Conservation (phyloP, 2,888 invertebrate genomes). For the Diplazon laetatorius region DNA sequence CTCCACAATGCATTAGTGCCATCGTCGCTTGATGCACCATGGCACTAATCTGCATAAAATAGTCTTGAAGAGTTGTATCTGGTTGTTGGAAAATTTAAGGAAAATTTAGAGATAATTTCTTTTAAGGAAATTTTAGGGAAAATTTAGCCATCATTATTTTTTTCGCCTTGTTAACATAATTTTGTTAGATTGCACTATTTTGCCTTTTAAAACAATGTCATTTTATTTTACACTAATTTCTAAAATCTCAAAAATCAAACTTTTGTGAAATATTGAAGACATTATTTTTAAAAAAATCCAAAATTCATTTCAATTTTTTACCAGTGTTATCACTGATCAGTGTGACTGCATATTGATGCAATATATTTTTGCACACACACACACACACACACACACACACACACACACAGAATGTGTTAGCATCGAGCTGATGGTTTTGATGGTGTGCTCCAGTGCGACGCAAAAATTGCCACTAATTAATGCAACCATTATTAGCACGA, state of each 20-base stretch:
- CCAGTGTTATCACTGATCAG: neutral
- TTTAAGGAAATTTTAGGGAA: too few relatives aligned
- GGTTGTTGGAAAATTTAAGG: too few relatives aligned
- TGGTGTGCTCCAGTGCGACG: constrained; percentile 39
- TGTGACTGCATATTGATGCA: neutral
- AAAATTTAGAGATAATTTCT: too few relatives aligned
- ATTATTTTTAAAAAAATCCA: too few relatives aligned
- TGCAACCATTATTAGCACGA: constrained; percentile 80
- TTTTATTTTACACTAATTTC: too few relatives aligned
- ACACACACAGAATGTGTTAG: constrained; percentile 41
- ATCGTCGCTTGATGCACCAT: constrained; percentile 35
- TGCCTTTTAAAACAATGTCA: too few relatives aligned
- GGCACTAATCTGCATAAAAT: constrained; percentile 34
- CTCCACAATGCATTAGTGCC: constrained; percentile 51
- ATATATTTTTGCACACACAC: neutral
- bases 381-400: constrained; percentile 19
- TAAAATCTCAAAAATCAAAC: too few relatives aligned
- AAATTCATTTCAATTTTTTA: too few relatives aligned
- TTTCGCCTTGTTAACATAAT: constrained; percentile 8
- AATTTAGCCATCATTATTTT: constrained; percentile 25
- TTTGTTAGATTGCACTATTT: neutral
- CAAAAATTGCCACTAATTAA: constrained; percentile 73
- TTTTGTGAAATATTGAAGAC: too few relatives aligned
- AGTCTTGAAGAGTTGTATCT: too few relatives aligned
- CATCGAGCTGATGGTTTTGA: constrained; percentile 32